Percentiles rank a stretch among this genome's conserved stretches.
These are phyloP conservation scores for Colostygia pectinataria DNA, from an alignment of 2,888 invertebrate genomes.

Conservation along the genomic window DNA sequence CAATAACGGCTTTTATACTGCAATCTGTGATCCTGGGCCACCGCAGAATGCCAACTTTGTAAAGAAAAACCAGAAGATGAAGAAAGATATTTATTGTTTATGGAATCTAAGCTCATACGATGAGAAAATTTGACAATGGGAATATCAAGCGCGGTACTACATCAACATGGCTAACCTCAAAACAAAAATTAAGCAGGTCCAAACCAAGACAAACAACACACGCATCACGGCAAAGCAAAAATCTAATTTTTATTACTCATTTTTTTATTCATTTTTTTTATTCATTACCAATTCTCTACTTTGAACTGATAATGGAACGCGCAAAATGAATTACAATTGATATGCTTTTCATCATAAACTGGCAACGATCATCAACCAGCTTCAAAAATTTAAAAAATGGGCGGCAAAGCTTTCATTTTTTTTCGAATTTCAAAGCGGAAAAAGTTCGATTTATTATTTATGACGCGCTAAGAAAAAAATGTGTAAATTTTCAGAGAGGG, in stretches of 20 bases:
- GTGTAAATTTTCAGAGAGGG: slow-evolving; percentile 69
- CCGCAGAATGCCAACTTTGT: too few species aligned
- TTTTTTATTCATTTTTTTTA: not conserved
- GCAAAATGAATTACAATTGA: slow-evolving; percentile 6
- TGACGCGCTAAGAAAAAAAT: slow-evolving; percentile 28
- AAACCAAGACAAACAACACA: slow-evolving; percentile 1
- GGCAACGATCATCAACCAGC: slow-evolving; percentile 34
- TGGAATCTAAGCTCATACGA: too few species aligned
- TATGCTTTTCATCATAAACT: slow-evolving; percentile 5
- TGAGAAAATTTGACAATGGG: too few species aligned
- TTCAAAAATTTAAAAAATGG: slow-evolving; percentile 21
- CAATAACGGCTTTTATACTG: too few species aligned
- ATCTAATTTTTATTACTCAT: slow-evolving; percentile 5
- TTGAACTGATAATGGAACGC: not conserved
- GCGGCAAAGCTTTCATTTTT: slow-evolving; percentile 28
- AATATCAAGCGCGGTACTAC: too few species aligned
- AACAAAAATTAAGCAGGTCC: not conserved
- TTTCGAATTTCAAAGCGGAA: slow-evolving; percentile 12
- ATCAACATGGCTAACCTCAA: not conserved
- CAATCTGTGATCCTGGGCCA: too few species aligned
- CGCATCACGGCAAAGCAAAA: not conserved
- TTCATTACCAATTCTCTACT: slow-evolving; percentile 1
- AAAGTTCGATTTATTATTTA: not conserved
- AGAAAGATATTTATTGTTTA: too few species aligned
- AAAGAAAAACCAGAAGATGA: too few species aligned